Conservation (phyloP, 1,140 invertebrate genomes). For the Drusus annulatus region DNA sequence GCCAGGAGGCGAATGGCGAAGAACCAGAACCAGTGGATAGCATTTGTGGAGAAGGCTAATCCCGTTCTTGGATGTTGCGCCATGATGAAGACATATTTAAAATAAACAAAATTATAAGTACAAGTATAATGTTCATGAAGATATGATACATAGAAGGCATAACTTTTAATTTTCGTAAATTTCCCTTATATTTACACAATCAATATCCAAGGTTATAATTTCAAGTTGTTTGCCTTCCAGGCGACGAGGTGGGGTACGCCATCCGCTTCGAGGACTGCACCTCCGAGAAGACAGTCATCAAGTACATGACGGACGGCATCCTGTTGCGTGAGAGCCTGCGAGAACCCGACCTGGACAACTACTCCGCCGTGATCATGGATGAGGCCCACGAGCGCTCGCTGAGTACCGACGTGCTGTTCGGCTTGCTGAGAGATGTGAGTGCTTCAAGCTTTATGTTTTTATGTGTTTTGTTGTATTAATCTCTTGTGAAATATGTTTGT, state of each 20-base stretch:
- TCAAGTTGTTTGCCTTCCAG: constrained; percentile 61
- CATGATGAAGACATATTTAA: too few relatives aligned
- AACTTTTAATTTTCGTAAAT: too few relatives aligned
- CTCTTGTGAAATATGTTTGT: too few relatives aligned
- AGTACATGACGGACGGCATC: constrained; percentile 99
- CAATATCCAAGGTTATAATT: too few relatives aligned
- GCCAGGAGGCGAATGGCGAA: too few relatives aligned
- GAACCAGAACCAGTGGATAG: too few relatives aligned
- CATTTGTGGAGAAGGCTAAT: too few relatives aligned
- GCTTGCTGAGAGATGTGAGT: constrained; percentile 92
- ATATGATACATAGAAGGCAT: too few relatives aligned
- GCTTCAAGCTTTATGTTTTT: constrained; percentile 1
- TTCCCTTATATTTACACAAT: too few relatives aligned
- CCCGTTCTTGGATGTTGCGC: too few relatives aligned
- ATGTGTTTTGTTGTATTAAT: not conserved
- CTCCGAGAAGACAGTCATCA: constrained; percentile 95
- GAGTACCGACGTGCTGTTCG: constrained; percentile 98
- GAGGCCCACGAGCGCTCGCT: constrained; percentile 98
- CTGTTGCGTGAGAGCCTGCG: constrained; percentile 94
- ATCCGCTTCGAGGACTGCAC: constrained; percentile 99
- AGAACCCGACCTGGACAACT: constrained; percentile 96
- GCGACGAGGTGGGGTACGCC: constrained; percentile 96
- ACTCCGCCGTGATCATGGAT: constrained; percentile 98
- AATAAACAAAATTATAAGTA: too few relatives aligned
- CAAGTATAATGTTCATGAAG: too few relatives aligned